Evolutionary conservation across 2,888 invertebrate species (phyloP).

Genomic region (Rambutsinella grinnellia): DNA sequence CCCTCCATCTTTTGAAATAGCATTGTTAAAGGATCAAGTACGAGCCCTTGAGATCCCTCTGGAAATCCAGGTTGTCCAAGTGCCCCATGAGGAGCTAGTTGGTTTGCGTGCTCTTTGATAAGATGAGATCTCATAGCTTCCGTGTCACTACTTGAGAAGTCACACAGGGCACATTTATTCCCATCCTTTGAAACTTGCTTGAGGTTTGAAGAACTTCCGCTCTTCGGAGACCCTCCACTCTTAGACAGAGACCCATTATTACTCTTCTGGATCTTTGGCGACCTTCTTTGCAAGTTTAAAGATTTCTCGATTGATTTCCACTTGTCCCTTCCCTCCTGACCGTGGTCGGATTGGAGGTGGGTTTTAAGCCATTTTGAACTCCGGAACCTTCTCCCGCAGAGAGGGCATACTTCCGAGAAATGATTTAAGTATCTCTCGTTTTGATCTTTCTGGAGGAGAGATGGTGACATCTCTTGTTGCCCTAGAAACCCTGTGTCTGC

Average conservation of each 20-base stretch:
- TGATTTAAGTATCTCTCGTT: conserved; percentile 76
- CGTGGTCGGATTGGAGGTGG: conserved; percentile 89
- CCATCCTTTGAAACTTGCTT: conserved; percentile 52
- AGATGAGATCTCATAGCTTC: conserved; percentile 70
- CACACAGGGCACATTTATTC: conserved; percentile 68
- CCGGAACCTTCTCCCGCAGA: conserved; percentile 89
- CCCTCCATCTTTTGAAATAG: conserved; percentile 66
- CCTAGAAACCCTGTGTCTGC: conserved; percentile 69
- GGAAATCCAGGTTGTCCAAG: conserved; percentile 28
- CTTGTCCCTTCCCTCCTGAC: conserved; percentile 76
- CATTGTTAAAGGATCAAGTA: conserved; percentile 64
- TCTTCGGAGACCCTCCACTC: conserved; percentile 20
- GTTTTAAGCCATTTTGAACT: conserved; percentile 90
- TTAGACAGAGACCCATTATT: conserved; percentile 8
- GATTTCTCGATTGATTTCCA: conserved; percentile 74
- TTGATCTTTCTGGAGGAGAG: conserved; percentile 73
- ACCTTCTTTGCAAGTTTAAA: conserved; percentile 41
- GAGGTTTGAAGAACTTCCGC: background rate
- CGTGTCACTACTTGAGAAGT: conserved; percentile 67
- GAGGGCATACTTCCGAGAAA: conserved; percentile 83
- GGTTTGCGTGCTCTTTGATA: conserved; percentile 70
- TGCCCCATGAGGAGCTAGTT: conserved; percentile 38
- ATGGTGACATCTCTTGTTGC: conserved; percentile 55
- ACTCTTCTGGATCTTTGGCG: conserved; percentile 36
- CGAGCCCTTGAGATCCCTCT: conserved; percentile 43